Evolutionary conservation across 2,797 vertebrate species (phyloP).

Genomic region (Pangasius macronema): DNA sequence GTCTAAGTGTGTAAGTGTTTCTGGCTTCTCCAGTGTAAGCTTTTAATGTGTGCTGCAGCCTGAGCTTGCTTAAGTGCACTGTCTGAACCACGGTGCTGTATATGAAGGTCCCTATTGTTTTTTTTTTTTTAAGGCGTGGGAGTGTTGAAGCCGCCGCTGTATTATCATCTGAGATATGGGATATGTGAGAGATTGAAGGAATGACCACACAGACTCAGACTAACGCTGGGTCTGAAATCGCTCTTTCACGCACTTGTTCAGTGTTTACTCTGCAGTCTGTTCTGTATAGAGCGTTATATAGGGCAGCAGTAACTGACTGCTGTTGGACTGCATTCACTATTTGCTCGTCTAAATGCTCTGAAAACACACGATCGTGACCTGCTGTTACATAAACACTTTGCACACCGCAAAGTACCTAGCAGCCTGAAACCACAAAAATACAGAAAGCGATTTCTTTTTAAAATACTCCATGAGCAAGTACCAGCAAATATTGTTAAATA

Average conservation of each 20-base stretch:
- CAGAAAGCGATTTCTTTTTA: not conserved
- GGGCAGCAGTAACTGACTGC: not conserved
- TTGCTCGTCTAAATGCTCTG: not conserved
- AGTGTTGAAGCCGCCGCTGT: slow-evolving; percentile 14
- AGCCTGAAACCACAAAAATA: not conserved
- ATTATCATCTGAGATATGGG: slow-evolving; percentile 26
- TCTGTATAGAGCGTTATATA: not conserved
- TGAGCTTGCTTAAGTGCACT: slow-evolving; percentile 32
- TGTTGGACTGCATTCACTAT: too few relatives aligned
- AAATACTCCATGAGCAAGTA: not conserved
- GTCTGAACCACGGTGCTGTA: slow-evolving; percentile 18
- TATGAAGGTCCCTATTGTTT: slow-evolving; percentile 36
- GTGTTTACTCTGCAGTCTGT: not conserved
- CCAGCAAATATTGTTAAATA: not conserved
- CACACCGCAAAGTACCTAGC: not conserved
- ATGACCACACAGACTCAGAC: slow-evolving; percentile 47
- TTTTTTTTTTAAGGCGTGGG: slow-evolving; percentile 26
- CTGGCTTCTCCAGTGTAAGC: slow-evolving; percentile 30
- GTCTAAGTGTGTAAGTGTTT: slow-evolving; percentile 29
- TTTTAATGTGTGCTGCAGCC: slow-evolving; percentile 33
- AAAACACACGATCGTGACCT: not conserved
- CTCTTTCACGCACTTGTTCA: not conserved
- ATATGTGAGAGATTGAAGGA: slow-evolving; percentile 58
- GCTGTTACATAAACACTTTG: not conserved
- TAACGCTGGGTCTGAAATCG: not conserved